These are phyloP conservation scores for Drosophila setifemur DNA, from an alignment of 1,140 invertebrate genomes.

Conservation along the genomic window DNA sequence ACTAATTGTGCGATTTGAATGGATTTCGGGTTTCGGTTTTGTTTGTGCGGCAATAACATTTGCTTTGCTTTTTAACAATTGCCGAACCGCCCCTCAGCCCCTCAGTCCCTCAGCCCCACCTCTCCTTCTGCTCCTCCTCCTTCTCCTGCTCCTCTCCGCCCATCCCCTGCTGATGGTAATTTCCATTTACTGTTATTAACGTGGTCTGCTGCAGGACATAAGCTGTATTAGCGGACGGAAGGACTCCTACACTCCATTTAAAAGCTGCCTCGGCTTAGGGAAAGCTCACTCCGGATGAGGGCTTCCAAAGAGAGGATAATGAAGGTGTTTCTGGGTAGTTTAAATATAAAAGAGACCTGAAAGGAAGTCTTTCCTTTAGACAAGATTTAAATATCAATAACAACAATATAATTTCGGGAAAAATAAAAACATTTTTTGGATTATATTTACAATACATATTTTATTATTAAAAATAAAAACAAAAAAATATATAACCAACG, in stretches of 20 bases:
- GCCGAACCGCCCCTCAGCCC: neutral
- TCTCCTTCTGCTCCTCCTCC: neutral
- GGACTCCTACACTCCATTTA: slow-evolving; percentile 4
- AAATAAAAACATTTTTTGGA: no score
- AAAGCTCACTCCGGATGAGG: slow-evolving; percentile 8
- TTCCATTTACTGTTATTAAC: slow-evolving; percentile 57
- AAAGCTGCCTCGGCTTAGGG: slow-evolving; percentile 15
- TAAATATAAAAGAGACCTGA: no score
- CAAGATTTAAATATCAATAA: no score
- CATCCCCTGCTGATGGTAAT: slow-evolving; percentile 17
- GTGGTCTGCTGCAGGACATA: slow-evolving; percentile 17
- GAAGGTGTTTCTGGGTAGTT: neutral
- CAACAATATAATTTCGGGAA: no score
- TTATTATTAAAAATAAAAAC: no score
- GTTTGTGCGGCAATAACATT: slow-evolving; percentile 77
- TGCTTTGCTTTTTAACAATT: slow-evolving; percentile 63
- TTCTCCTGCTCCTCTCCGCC: neutral
- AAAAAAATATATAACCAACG: no score
- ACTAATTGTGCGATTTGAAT: slow-evolving; percentile 79
- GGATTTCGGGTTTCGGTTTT: slow-evolving; percentile 66
- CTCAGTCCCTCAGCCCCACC: neutral
- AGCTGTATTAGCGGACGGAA: slow-evolving; percentile 1
- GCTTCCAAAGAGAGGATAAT: neutral
- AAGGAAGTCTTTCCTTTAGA: no score
- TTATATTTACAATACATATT: no score